Conservation (phyloP, 2,888 invertebrate species). For the Noctua janthe region DNA sequence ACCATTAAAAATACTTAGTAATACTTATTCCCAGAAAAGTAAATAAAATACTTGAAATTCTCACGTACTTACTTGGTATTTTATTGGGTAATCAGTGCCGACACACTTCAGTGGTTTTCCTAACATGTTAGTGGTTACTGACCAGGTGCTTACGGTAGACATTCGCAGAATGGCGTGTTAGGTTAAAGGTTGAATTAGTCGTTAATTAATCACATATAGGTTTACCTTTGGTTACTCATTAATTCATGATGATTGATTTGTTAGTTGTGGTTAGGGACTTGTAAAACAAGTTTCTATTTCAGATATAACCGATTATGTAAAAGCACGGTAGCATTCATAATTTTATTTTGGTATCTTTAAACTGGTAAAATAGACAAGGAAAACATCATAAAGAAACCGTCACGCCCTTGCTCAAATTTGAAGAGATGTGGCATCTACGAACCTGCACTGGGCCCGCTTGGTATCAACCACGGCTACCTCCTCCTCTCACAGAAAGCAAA, state of each 20-base stretch:
- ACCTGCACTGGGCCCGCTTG: background rate
- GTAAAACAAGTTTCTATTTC: background rate
- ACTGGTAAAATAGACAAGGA: background rate
- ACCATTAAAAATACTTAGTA: background rate
- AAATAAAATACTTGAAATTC: background rate
- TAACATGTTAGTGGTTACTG: background rate
- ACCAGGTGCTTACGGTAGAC: constrained; percentile 1
- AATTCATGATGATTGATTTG: background rate
- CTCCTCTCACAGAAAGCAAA: background rate
- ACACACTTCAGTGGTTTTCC: constrained; percentile 12
- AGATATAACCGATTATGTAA: background rate
- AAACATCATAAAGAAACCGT: background rate
- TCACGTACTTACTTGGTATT: background rate
- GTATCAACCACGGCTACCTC: background rate
- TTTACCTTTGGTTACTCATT: background rate
- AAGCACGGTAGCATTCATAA: background rate
- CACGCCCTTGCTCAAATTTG: background rate
- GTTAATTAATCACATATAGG: constrained; percentile 17
- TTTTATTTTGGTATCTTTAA: background rate
- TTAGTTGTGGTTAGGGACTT: background rate
- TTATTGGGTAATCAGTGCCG: background rate
- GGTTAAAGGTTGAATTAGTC: constrained; percentile 13
- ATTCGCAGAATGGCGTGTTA: constrained; percentile 7
- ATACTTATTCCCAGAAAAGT: background rate
- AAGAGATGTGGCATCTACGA: background rate